phyloP scores from a whole-genome alignment of 2,888 invertebrate genomes.

The Gymnocheta viridis region DNA sequence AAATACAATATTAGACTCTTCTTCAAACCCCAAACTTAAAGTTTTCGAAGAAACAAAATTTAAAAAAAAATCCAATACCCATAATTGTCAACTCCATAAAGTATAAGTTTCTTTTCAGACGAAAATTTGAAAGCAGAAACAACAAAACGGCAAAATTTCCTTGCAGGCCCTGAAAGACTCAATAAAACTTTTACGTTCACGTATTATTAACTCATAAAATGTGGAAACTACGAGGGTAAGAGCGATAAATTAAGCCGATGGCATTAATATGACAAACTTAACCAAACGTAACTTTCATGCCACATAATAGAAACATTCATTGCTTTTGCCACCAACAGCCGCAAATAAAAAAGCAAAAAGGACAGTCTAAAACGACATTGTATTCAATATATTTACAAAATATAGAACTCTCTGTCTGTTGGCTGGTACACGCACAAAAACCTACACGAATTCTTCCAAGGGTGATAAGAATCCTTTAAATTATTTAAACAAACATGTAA shows the following conservation, averaged over 20 bases:
- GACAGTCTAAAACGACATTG: conserved; percentile 5
- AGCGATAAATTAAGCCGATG: conserved; percentile 81
- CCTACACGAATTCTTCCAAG: conserved; percentile 1
- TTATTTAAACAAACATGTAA: conserved; percentile 74
- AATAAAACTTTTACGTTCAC: conserved; percentile 73
- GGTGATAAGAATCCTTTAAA: conserved; percentile 67
- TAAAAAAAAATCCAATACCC: conserved; percentile 44
- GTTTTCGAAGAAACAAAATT: conserved; percentile 15
- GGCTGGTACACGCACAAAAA: background rate
- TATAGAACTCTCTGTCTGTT: background rate
- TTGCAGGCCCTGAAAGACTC: conserved; percentile 33
- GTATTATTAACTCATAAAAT: conserved; percentile 62
- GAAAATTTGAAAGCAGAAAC: background rate
- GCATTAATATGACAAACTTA: conserved; percentile 80
- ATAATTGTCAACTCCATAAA: conserved; percentile 60
- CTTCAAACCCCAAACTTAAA: conserved; percentile 25
- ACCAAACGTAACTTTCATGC: conserved; percentile 68
- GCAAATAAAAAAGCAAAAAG: conserved; percentile 6
- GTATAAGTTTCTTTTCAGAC: conserved; percentile 28
- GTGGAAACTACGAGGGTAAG: conserved; percentile 62
- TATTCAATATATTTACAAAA: background rate
- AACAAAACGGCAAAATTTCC: conserved; percentile 20
- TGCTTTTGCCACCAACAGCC: conserved; percentile 6
- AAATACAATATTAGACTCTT: conserved; percentile 55
- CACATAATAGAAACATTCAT: conserved; percentile 36